Evolutionary conservation across 2,797 vertebrate species (phyloP), one percentile per base, ranked within the genome.

Genomic region (Parauchenoglanis punctatus): DNA sequence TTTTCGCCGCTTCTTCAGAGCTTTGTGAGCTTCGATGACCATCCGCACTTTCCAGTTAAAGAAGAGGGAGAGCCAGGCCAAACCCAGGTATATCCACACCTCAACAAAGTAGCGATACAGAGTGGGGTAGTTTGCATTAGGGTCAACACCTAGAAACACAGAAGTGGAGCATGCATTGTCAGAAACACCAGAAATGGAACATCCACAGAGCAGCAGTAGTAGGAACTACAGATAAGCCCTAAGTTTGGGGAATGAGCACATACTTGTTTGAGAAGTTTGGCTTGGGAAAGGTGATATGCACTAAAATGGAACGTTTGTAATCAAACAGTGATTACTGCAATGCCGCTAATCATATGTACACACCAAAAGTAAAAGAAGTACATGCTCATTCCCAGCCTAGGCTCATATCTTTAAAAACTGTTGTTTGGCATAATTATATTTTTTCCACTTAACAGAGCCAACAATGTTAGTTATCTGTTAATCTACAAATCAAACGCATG

Each of bases 31-130:
- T 91, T 99, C 98, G 11, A 99, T 96, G 83, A 99, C 98, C 99
- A 99, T 99, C 88, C 98, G 97, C 82, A 99, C 99, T 88, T 99
- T 99, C 98, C 99, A 99, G 92, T 98, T 99, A 91, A 99, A 98
- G 89, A 99, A 99, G 65, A 99, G 95, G 25, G 98, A 99, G 56
- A 99, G 97, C 99, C 99, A 99, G 87, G 99, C 98, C 92, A 99
- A 87, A 0, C 99, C 99, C 83, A 99, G 93, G 93, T 98, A 99
- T 90, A 99, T 99, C 99, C 99, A 99, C n/a, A 99, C 96, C 83
- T 99, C 98, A 89, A 99, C 98, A 92, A 99, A 99, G 89, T 99
- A 99, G 90, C 98, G 97, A 93, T 99, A 99, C 54, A 99, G 96
- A 78, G 96, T 95, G 0, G 98, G 97, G 91, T 99, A 99, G 44